phyloP scores from a whole-genome alignment of 2,113 vertebrate genomes.

The Mus musculus region DNA sequence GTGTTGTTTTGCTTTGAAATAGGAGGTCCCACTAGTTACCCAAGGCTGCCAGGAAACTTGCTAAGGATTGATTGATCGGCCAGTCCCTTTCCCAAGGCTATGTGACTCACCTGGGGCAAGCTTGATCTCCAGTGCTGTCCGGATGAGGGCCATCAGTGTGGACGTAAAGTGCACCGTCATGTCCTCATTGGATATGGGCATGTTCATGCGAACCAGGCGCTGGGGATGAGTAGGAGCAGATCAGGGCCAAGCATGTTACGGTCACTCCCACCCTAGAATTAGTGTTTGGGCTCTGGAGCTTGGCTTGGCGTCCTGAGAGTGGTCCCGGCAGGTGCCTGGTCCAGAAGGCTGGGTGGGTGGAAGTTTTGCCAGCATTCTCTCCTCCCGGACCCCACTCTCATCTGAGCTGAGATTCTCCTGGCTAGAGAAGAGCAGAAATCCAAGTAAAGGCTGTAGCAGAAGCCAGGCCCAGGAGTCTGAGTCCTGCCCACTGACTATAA shows the following conservation, averaged over 20 bases:
- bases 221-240: slow-evolving; percentile 75
- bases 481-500: not conserved
- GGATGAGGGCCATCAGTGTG: slow-evolving; percentile 96
- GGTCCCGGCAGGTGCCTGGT: not conserved
- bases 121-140: slow-evolving; percentile 96
- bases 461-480: not conserved
- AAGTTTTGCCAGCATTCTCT: slow-evolving; percentile 81
- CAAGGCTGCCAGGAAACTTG: not conserved
- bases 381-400: not conserved
- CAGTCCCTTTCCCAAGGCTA: not conserved
- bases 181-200: slow-evolving; percentile 94
- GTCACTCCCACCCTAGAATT: not conserved
- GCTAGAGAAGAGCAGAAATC: not conserved
- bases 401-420: not conserved
- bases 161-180: slow-evolving; percentile 96
- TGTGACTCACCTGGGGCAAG: slow-evolving; percentile 92
- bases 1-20: not conserved
- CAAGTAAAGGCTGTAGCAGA: not conserved
- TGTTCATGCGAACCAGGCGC: slow-evolving; percentile 98
- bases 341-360: not conserved
- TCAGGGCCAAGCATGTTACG: fast-evolving
- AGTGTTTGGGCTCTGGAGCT: not conserved
- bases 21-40: not conserved
- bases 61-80: not conserved
- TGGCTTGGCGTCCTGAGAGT: not conserved